Conservation (phyloP, 2,113 vertebrate genomes). For the Calyptomena viridis region DNA sequence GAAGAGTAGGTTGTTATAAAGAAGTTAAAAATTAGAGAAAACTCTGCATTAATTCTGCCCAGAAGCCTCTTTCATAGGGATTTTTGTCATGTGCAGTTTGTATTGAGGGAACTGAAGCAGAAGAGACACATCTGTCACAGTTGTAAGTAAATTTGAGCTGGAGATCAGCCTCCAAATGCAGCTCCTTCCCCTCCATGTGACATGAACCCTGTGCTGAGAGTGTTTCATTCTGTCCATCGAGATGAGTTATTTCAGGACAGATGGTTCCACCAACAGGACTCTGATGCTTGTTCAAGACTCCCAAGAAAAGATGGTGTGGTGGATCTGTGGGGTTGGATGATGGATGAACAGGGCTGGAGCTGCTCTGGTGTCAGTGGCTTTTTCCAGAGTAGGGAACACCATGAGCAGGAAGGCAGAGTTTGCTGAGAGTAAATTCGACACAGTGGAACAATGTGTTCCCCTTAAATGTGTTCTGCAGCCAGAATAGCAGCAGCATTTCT, state of each 20-base stretch:
- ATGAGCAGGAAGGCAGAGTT: not conserved
- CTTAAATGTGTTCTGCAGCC: not conserved
- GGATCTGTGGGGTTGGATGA: not conserved
- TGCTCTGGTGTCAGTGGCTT: not conserved
- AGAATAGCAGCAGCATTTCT: not conserved
- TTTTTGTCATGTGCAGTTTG: not conserved
- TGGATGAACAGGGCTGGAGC: not conserved
- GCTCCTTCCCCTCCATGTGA: fast-evolving
- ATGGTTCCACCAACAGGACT: not conserved
- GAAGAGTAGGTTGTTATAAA: not conserved
- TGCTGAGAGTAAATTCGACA: not conserved
- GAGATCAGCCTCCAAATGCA: not conserved
- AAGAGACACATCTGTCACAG: not conserved
- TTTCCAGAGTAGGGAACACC: fast-evolving
- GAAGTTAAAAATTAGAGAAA: not conserved
- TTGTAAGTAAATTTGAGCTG: not conserved
- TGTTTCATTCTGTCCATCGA: not conserved
- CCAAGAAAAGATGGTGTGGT: not conserved
- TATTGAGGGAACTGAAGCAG: not conserved
- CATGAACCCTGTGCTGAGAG: fast-evolving
- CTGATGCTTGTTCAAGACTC: not conserved
- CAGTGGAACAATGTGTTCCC: constrained; percentile 34
- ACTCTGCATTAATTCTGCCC: not conserved
- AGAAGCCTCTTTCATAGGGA: not conserved
- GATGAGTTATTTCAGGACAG: not conserved